Base-by-base conservation (phyloP, 2,888 invertebrate genomes). In the Artemia sinica region DNA sequence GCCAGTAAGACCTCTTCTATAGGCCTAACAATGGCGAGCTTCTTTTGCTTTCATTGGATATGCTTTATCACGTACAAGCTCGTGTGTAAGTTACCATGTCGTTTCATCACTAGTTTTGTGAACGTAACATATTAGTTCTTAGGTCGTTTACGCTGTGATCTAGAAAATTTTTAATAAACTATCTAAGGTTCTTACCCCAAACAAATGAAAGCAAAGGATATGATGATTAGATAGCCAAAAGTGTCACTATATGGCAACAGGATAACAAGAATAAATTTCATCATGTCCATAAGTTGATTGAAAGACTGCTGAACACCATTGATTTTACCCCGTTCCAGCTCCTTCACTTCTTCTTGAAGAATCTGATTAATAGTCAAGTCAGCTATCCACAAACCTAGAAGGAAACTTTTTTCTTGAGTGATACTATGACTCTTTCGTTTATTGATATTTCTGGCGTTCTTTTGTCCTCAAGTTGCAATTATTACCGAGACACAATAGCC, bases 281-380 rank as follows among this genome's bases (percentile, higher is more conserved):
- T 67, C 73, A 81, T 76, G 72, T 81, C 79, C 77, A 81, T 77
- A n/a, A 77, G 72, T 74, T 77, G 77, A 74, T 81, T 81, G n/a
- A 82, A 73, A 3, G 81, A 79, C 67, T 75, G 77, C 73, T 82
- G 82, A 4, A 82, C 81, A 4, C 81, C 81, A 71, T 77, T 78
- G n/a, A 82, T 77, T 8, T 77, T 76, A 8, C 81, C 81, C 41
- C 81, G 75, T 71, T 81, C 77, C 5, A 73, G 71, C 70, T 81
- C 80, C 8, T 72, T 73, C 2, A 81, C 79, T 13, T 74, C 74
- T 74, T 81, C 81, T 74, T 81, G 79, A 70, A 81, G 76, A 41
- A 80, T 74, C 74, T 82, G 82, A 14, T 78, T 80, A 18, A 82
- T 79, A 3, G 79, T 76, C 69, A 82, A 73, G 73, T 82, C 82